Percentiles rank a stretch among this genome's conserved stretches.
Conservation (phyloP, 2,888 invertebrate genomes). For the Drosophila pseudotakahashii region DNA sequence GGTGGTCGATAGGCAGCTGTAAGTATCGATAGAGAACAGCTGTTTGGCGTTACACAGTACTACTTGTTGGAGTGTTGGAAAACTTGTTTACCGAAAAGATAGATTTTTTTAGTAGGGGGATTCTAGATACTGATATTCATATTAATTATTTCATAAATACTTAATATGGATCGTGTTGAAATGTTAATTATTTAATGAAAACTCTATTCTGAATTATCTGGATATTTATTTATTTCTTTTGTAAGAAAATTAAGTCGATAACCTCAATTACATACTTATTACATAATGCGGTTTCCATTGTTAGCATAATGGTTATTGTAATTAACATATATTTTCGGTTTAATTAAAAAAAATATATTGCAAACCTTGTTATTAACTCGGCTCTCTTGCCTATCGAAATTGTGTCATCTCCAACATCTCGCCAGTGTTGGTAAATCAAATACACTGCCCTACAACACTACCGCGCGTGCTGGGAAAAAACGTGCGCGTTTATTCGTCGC, state of each 20-base stretch:
- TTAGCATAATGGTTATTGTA: too few species aligned
- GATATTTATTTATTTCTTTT: too few species aligned
- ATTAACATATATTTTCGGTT: too few species aligned
- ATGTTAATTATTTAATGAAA: too few species aligned
- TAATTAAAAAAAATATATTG: neutral
- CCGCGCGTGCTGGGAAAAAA: conserved; percentile 58
- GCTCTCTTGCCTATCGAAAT: neutral
- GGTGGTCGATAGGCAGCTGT: conserved; percentile 47
- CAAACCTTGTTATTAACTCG: neutral
- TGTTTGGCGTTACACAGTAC: conserved; percentile 28
- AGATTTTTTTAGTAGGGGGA: neutral
- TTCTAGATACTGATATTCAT: neutral
- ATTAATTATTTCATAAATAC: neutral
- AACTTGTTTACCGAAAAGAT: neutral
- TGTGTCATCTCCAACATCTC: neutral
- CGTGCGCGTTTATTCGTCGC: conserved; percentile 58
- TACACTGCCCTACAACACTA: conserved; percentile 29
- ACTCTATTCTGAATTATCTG: too few species aligned
- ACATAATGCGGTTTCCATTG: too few species aligned
- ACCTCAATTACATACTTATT: too few species aligned
- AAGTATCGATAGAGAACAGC: conserved; percentile 32
- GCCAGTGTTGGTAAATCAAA: conserved; percentile 4
- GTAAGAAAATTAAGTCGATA: too few species aligned
- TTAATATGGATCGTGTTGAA: too few species aligned
- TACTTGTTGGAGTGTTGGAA: neutral